Conservation (phyloP, 2,113 vertebrate genomes). For the Ictidomys tridecemlineatus region DNA sequence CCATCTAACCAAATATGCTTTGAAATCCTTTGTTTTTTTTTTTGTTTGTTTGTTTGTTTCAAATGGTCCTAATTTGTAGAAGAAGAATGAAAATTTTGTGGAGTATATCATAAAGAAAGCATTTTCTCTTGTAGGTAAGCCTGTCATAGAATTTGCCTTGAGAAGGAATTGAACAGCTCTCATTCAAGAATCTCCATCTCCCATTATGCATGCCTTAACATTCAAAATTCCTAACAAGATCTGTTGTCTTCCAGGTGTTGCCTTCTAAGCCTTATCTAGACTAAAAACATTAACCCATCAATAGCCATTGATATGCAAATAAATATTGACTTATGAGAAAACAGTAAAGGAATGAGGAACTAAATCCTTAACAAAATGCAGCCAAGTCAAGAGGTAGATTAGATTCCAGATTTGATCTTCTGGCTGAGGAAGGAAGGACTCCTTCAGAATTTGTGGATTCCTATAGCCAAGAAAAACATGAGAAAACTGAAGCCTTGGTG, state of each 20-base stretch:
- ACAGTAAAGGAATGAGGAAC: background rate
- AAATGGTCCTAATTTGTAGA: background rate
- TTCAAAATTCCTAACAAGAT: background rate
- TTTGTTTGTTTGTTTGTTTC: background rate
- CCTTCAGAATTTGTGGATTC: background rate
- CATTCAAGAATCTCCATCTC: background rate
- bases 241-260: background rate
- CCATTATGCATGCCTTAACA: background rate
- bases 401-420: background rate
- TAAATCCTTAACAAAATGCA: background rate
- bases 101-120: background rate
- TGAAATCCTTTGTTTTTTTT: background rate
- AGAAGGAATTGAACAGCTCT: background rate
- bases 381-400: background rate
- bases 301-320: background rate
- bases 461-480: background rate
- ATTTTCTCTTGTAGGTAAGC: background rate
- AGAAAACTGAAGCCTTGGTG: background rate
- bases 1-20: background rate
- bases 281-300: background rate
- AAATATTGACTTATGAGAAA: background rate
- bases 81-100: background rate
- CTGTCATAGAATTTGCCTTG: background rate
- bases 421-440: too few relatives aligned
- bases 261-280: constrained; percentile 11